Percentiles rank a stretch among this genome's conserved stretches.
These are phyloP conservation scores for Oscheius sp. DNA, from an alignment of 2,888 invertebrate genomes.

Conservation along the genomic window DNA sequence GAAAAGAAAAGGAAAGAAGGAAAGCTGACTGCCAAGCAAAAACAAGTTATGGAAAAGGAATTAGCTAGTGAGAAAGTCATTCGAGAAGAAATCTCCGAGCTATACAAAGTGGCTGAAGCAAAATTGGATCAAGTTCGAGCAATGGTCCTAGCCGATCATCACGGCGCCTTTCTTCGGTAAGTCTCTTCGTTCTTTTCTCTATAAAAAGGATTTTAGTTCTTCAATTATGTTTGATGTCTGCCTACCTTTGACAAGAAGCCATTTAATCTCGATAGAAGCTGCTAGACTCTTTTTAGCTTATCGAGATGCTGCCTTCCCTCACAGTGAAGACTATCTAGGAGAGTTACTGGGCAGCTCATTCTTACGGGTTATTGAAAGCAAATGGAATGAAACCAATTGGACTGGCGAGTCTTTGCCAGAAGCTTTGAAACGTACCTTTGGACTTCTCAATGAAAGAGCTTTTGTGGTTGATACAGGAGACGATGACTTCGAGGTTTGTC, in stretches of 20 bases:
- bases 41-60: constrained; percentile 87
- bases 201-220: constrained; percentile 26
- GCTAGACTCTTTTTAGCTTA: constrained; percentile 58
- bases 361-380: constrained; percentile 57
- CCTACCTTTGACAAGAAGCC: constrained; percentile 57
- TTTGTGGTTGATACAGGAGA: constrained; percentile 58
- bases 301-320: constrained; percentile 63
- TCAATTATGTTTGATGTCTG: constrained; percentile 43
- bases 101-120: constrained; percentile 51
- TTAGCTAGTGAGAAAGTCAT: constrained; percentile 84
- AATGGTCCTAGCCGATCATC: constrained; percentile 55
- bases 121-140: constrained; percentile 50
- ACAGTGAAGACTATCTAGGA: constrained; percentile 61
- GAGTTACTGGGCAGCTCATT: constrained; percentile 58
- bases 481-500: constrained; percentile 43
- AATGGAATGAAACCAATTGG: constrained; percentile 50
- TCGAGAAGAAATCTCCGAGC: constrained; percentile 77
- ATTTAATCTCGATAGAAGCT: constrained; percentile 51
- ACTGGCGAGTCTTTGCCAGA: constrained; percentile 49
- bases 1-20: constrained; percentile 77
- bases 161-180: constrained; percentile 45
- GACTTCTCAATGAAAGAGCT: constrained; percentile 52
- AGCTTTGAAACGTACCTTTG: constrained; percentile 56
- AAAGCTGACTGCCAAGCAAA: constrained; percentile 83
- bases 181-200: neutral